phyloP scores from a whole-genome alignment of 1,140 invertebrate genomes.

The Nixonia krombeini region DNA sequence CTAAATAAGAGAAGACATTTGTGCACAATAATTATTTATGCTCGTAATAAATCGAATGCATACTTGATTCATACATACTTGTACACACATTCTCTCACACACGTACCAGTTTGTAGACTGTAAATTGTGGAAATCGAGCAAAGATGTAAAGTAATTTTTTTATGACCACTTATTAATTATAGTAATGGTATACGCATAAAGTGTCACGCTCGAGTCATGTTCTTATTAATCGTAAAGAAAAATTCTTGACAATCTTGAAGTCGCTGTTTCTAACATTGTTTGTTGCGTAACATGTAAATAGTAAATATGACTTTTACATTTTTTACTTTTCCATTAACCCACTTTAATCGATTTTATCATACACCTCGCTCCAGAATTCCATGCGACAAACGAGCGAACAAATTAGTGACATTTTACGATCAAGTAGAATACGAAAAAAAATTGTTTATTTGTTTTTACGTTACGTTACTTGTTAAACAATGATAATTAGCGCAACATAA shows the following conservation, averaged over 20 bases:
- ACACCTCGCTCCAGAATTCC: too few species aligned
- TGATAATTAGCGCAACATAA: too few species aligned
- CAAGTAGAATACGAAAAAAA: too few species aligned
- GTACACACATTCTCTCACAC: neutral
- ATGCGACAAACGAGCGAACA: too few species aligned
- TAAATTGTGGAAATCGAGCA: constrained; percentile 2
- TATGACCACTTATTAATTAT: constrained; percentile 4
- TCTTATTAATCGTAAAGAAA: neutral
- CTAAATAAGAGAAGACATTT: constrained; percentile 11
- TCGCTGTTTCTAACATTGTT: too few species aligned
- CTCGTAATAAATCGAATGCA: constrained; percentile 26
- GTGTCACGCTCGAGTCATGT: neutral
- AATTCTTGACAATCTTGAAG: constrained; percentile 2
- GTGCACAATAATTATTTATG: constrained; percentile 28
- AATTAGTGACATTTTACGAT: too few species aligned
- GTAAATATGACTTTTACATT: too few species aligned
- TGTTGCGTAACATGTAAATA: too few species aligned
- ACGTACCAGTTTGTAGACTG: neutral
- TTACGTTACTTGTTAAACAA: too few species aligned
- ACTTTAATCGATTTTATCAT: too few species aligned
- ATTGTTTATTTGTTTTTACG: too few species aligned
- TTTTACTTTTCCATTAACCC: too few species aligned
- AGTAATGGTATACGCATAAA: neutral
- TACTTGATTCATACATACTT: constrained; percentile 1
- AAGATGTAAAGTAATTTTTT: constrained; percentile 2